Evolutionary conservation across 1,140 invertebrate species (phyloP), one percentile per base, ranked within the genome.

Genomic region (Galleria mellonella): DNA sequence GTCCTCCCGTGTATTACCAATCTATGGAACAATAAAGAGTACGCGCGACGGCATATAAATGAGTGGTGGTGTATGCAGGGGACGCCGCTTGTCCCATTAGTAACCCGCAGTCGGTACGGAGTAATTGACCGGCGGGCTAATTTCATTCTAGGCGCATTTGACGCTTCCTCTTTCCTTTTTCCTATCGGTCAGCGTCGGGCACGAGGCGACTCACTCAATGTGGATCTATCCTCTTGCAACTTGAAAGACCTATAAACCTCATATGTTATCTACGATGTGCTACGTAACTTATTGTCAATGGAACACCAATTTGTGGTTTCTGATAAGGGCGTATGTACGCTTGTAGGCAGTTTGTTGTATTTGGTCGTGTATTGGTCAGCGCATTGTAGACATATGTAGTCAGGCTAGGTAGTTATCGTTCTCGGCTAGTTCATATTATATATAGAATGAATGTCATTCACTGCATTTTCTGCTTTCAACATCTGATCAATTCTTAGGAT

Each of bases 101-200:
- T 83, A 83, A 54, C 63, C 79, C 53, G 54, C 51, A 42, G 60
- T 55, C 47, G 62, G 60, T 61, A 55, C 66, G 77, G 71, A 84
- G 81, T 81, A 84, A 84, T 84, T 81, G 81, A 84, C 81, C 81
- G 81, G 47, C 66, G 48, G 51, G 73, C 68, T 83, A 76, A 84
- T 84, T 71, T 74, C 71, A 84, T 84, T 79, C 81, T 68, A 79
- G 51, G 51, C 77, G 74, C 81, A 79, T 84, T 73, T 65, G 51
- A 42, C 62, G 75, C 71, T 84, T 84, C 81, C 81, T 84, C 81
- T 82, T 84, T 79, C 81, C 81, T 82, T 75, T 82, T 84, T 82
- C 77, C 81, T 84, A 84, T 82, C 77, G 75, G 75, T 82, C 81
- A 84, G 64, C 65, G 52, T 54, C 66, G 58, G 61, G 59, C 61